Percentiles rank a stretch among this genome's conserved stretches.
Conservation (phyloP, 2,888 invertebrate species). For the Melanophora roralis region DNA sequence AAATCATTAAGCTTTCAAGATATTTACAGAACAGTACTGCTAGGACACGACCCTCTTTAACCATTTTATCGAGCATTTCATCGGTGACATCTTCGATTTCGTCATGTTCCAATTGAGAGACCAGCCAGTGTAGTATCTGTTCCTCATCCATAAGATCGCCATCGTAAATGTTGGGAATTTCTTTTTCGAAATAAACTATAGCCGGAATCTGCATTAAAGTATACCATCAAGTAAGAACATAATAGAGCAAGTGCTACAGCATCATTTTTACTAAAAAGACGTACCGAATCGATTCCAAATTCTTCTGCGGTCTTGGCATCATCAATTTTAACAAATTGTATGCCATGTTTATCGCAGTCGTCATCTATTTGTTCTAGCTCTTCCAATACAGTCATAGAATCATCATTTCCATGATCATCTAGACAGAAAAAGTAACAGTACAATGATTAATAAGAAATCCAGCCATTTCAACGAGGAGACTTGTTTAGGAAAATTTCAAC, state of each 20-base stretch:
- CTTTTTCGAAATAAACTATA: slow-evolving; percentile 95
- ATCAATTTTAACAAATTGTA: slow-evolving; percentile 95
- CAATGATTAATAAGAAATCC: slow-evolving; percentile 22
- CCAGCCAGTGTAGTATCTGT: slow-evolving; percentile 91
- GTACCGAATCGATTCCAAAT: slow-evolving; percentile 86
- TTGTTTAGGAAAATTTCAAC: slow-evolving; percentile 71
- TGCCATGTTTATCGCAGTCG: slow-evolving; percentile 93
- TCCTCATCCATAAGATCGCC: slow-evolving; percentile 94
- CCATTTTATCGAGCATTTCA: slow-evolving; percentile 93
- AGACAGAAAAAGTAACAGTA: slow-evolving; percentile 57
- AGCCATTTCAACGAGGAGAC: slow-evolving; percentile 4
- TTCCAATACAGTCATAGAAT: slow-evolving; percentile 89
- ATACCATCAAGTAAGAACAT: slow-evolving; percentile 32
- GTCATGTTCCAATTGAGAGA: slow-evolving; percentile 91
- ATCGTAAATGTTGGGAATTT: slow-evolving; percentile 94
- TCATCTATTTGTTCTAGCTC: slow-evolving; percentile 96
- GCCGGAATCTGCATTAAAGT: slow-evolving; percentile 80
- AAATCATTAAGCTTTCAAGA: slow-evolving; percentile 6
- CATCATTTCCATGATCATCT: slow-evolving; percentile 94
- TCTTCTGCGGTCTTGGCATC: slow-evolving; percentile 89
- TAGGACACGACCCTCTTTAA: slow-evolving; percentile 91
- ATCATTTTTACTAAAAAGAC: slow-evolving; percentile 29
- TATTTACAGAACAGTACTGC: slow-evolving; percentile 92
- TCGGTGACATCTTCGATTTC: slow-evolving; percentile 97
- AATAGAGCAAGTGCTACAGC: not conserved